Evolutionary conservation across 30 jellyfish, hydroid and myxozoan genomes (phyloP).

Genomic region (Aurelia aurita): DNA sequence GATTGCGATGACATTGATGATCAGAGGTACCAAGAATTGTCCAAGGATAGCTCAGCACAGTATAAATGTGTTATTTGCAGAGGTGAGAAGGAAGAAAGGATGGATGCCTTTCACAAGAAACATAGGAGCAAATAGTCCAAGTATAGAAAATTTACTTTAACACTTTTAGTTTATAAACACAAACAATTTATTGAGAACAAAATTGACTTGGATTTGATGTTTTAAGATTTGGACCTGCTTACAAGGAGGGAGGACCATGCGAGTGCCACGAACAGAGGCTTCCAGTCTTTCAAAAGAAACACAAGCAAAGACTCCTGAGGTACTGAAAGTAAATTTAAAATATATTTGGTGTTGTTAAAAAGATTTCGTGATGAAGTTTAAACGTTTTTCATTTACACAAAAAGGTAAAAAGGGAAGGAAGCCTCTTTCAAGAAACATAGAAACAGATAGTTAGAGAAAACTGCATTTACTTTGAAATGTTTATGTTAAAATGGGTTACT

Average conservation of each 20-base stretch:
- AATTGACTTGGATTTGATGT: too few species aligned
- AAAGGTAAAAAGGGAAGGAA: slow-evolving; percentile 82
- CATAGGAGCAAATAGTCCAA: slow-evolving; percentile 4
- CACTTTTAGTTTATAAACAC: not conserved
- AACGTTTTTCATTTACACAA: too few species aligned
- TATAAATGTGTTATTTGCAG: slow-evolving; percentile 91
- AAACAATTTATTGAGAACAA: too few species aligned
- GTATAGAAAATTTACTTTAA: not conserved
- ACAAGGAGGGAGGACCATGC: too few species aligned
- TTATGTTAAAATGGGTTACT: too few species aligned
- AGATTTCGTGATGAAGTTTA: too few species aligned
- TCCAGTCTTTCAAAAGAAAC: too few species aligned
- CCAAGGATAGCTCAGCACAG: slow-evolving; percentile 85
- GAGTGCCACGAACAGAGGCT: too few species aligned
- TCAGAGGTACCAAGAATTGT: slow-evolving; percentile 78
- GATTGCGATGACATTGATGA: slow-evolving; percentile 98
- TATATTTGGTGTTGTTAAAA: too few species aligned
- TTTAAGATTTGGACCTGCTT: too few species aligned
- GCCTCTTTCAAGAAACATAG: slow-evolving; percentile 58
- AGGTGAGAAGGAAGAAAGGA: slow-evolving; percentile 93
- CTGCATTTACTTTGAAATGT: not conserved
- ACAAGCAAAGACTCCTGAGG: too few species aligned
- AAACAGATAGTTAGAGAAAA: not conserved
- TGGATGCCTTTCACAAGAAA: slow-evolving; percentile 83
- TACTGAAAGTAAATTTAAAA: too few species aligned